Evolutionary conservation across 1,140 invertebrate genomes (phyloP), one percentile per base, ranked within the genome.

Genomic region (Zaprionus capensis): DNA sequence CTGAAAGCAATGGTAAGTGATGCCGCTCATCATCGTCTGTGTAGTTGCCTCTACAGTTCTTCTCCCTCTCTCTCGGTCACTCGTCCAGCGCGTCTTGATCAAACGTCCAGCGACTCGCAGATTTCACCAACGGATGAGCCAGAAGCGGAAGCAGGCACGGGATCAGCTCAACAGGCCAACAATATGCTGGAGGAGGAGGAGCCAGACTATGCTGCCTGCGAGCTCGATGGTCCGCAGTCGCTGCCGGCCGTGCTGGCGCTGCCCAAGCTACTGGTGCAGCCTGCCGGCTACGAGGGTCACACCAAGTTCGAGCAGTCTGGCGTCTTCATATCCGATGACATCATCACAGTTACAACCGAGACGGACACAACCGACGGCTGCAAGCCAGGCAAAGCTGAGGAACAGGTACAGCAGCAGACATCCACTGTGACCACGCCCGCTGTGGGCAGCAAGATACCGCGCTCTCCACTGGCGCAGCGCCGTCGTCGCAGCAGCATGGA

Each of bases 1-100:
- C 94, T 93, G 95, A 96, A 94, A 94, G 93, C 90, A 95, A 93
- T 92, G 95, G 95, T 95, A 85, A 94, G 94, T 92, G 20, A 34
- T 20, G 17, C 2, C n/a, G 7, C 24, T 5, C 15, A 41, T 15
- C 5, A 1, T 5, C 0, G 5, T 5, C n/a, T 31, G 28, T 31
- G 2, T 1, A n/a, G 14, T 44, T n/a, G 15, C 63, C 64, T 14
- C 5, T n/a, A 15, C 28, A n/a, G 2, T 0, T 31, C 6, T 24
- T 12, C 5, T 41, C 6, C 6, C 1, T 22, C 28, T 14, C 5
- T 46, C 34, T 20, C 7, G 51, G 1, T 62, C 9, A 11, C n/a
- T 44, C 5, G 15, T 46, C 2, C n/a, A 92, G 91, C 80, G 91
- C 91, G 91, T 92, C 85, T 83, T 44, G 92, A 92, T 80, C 92